Conservation (phyloP, 2,888 invertebrate genomes). For the Apotomis turbidana region DNA sequence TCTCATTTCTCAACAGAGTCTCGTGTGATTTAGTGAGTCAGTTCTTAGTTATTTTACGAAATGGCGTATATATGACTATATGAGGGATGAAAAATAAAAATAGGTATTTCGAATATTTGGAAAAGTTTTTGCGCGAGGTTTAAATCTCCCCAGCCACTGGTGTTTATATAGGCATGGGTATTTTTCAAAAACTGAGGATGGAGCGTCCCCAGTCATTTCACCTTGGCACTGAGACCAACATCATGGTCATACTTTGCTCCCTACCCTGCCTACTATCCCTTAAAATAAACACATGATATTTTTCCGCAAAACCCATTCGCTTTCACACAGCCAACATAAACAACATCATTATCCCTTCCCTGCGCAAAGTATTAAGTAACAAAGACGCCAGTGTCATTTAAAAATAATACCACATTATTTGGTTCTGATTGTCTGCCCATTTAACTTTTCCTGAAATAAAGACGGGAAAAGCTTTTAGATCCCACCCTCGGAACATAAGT, state of each 20-base stretch:
- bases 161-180: too few relatives aligned
- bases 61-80: too few relatives aligned
- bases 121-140: too few relatives aligned
- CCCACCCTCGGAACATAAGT: conserved; percentile 12
- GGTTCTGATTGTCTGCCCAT: conserved; percentile 14
- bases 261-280: neutral
- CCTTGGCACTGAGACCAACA: too few relatives aligned
- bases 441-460: conserved; percentile 25
- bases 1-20: too few relatives aligned
- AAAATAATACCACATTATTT: conserved; percentile 14
- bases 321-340: neutral
- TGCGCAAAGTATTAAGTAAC: conserved; percentile 18
- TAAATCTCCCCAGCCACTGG: too few relatives aligned
- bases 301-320: neutral
- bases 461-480: conserved; percentile 17
- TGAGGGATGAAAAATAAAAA: too few relatives aligned
- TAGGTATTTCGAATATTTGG: too few relatives aligned
- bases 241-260: neutral
- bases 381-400: conserved; percentile 3
- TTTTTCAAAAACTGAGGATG: too few relatives aligned
- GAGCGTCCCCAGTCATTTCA: too few relatives aligned
- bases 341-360: conserved; percentile 6
- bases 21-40: too few relatives aligned
- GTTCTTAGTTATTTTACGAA: too few relatives aligned
- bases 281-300: neutral